Evolutionary conservation across 2,113 vertebrate genomes (phyloP), one percentile per base, ranked within the genome.

Genomic region (Plecturocebus donacophilus): DNA sequence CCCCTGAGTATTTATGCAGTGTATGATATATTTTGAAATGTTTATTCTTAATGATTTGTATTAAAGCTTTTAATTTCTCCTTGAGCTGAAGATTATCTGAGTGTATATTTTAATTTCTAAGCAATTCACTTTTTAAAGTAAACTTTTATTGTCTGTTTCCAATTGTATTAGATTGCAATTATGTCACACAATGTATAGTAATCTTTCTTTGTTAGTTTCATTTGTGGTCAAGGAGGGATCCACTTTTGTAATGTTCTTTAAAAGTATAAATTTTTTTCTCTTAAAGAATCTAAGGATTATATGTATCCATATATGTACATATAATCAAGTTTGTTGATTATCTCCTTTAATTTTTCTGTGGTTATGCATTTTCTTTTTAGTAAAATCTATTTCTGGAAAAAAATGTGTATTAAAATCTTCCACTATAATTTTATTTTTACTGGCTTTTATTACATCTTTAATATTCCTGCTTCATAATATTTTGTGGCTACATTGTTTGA

Each of bases 71-170:
- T 52, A 75, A 77, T 77, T 77, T 83, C 81, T 49, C 66, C 9
- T 58, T 61, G 35, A 88, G 7, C 61, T 84, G 77, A 82, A 11
- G 35, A 52, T 71, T 70, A 79, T 6, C 66, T 86, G 42, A 61
- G 9, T 85, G 20, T 45, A 30, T 58, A 70, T 71, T 17, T 80
- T 96, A 52, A 86, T 81, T 58, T 90, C 64, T 25, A 81, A 85
- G 30, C n/a, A 84, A 85, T 76, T 83, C 38, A 25, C 1, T 4
- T n/a, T 83, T 94, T 76, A 88, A 71, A 6, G 23, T 87, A 77
- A 68, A 52, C 13, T 27, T 94, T 68, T 66, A 89, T 87, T 49
- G 84, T 77, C 75, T 94, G 84, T 88, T 96, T 64, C 17, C 73
- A 64, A 84, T 38, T 85, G 42, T 85, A 45, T 85, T 71, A 47